phyloP scores from a whole-genome alignment of 2,888 invertebrate species.

The Xanthostigma xanthostigma region DNA sequence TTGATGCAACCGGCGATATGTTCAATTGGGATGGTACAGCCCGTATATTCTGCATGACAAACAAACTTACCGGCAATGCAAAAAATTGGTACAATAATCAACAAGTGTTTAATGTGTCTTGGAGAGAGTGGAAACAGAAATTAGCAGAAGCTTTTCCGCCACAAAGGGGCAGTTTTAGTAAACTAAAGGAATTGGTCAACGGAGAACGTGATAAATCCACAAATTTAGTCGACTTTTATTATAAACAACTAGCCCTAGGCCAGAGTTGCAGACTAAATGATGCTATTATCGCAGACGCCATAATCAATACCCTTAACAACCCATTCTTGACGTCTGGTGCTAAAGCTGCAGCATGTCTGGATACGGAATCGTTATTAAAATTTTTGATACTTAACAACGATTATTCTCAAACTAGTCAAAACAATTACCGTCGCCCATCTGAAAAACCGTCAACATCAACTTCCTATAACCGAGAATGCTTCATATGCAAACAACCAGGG shows the following conservation, averaged over 20 bases:
- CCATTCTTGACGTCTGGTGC: no score
- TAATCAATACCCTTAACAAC: not conserved
- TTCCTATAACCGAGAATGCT: no score
- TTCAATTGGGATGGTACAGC: conserved; percentile 7
- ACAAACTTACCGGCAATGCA: conserved; percentile 2
- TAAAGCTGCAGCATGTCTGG: no score
- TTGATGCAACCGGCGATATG: conserved; percentile 6
- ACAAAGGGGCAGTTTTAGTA: not conserved
- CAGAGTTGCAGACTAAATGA: conserved; percentile 7
- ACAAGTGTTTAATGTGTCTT: not conserved
- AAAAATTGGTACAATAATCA: conserved; percentile 7
- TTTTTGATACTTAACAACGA: no score
- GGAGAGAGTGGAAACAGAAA: no score
- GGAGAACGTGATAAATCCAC: not conserved
- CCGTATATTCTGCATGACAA: conserved; percentile 5
- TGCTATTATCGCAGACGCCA: conserved; percentile 3
- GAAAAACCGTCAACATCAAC: no score
- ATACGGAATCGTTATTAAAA: no score
- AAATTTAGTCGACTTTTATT: conserved; percentile 7
- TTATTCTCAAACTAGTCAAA: no score
- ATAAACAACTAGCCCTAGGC: conserved; percentile 6
- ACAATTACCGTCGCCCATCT: no score
- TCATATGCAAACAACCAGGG: not conserved
- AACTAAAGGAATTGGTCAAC: not conserved
- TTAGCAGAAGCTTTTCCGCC: no score